Evolutionary conservation across 2,888 invertebrate genomes (phyloP), one percentile per base, ranked within the genome.

Genomic region (Drosophila fulvimacula): DNA sequence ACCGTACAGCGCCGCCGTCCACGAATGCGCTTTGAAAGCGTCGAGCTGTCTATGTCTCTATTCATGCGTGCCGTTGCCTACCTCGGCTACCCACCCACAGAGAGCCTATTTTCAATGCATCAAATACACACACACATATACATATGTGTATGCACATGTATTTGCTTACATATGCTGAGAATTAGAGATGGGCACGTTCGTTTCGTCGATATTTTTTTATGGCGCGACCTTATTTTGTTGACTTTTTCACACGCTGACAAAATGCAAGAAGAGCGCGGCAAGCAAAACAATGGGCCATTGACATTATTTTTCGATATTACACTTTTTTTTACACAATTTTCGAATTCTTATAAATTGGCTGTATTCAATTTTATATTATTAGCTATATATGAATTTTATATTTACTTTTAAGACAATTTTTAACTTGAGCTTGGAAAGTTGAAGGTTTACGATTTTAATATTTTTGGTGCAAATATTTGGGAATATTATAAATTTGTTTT

Each of bases 21-120:
- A 34, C 30, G 10, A 81, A 73, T 76, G 82, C 82, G 78, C 86
- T 82, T 78, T 88, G 75, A 88, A 80, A 82, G 81, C 86, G 76
- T 56, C 76, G 60, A 56, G 67, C 76, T 71, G 69, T 74, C 79
- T 72, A 56, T 66, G 63, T 19, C 62, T 63, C 79, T 67, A 77
- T 77, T 77, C 76, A 77, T 77, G 76, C 76, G 79, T 79, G 60
- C 44, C 39, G 48, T 13, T 41, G 51, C 60, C 61, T 42, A 39
- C 42, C 27, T 7, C 27, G 27, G 19, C 48, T 19, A 41, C 21
- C 52, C 53, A 17, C 62, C 10, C 39, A 39, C 39, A n/a, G 32
- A n/a, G 63, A 19, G 70, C 64, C 69, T 73, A 78, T 65, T 73
- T 68, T 49, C 56, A 59, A 75, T 64, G 61, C 57, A 75, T 56